phyloP scores from a whole-genome alignment of 2,888 invertebrate genomes.

The Idaea aversata region DNA sequence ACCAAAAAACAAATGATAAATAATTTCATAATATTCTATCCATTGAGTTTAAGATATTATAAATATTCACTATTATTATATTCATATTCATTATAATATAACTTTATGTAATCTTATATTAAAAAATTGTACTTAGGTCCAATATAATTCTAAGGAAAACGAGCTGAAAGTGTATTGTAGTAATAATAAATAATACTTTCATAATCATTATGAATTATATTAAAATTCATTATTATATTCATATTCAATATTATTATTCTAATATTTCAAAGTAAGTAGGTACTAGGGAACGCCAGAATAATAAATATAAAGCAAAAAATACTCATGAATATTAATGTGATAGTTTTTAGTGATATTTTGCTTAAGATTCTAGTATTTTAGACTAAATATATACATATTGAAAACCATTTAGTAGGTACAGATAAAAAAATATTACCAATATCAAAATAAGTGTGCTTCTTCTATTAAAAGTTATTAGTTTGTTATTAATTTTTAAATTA shows the following conservation, averaged over 20 bases:
- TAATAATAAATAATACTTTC: conserved; percentile 58
- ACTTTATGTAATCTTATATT: no score
- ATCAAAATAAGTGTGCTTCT: conserved; percentile 15
- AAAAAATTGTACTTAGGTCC: background rate
- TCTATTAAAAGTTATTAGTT: background rate
- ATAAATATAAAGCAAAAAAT: conserved; percentile 26
- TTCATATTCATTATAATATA: no score
- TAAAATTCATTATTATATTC: conserved; percentile 38
- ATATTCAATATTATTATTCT: conserved; percentile 6
- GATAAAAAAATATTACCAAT: background rate
- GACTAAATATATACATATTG: conserved; percentile 1
- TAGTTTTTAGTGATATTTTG: conserved; percentile 61
- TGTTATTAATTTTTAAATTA: conserved; percentile 9
- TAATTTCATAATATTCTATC: background rate
- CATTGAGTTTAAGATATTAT: background rate
- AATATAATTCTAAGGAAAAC: background rate
- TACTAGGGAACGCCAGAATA: conserved; percentile 26
- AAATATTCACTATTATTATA: background rate
- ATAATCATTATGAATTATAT: conserved; percentile 61
- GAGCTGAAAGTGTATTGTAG: conserved; percentile 69
- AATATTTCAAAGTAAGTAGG: conserved; percentile 32
- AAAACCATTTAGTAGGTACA: background rate
- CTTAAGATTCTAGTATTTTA: conserved; percentile 30
- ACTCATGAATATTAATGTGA: conserved; percentile 42
- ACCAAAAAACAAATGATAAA: background rate